Evolutionary conservation across 2,888 invertebrate species (phyloP), one percentile per base, ranked within the genome.

Genomic region (Caenorhabditis sulstoni): DNA sequence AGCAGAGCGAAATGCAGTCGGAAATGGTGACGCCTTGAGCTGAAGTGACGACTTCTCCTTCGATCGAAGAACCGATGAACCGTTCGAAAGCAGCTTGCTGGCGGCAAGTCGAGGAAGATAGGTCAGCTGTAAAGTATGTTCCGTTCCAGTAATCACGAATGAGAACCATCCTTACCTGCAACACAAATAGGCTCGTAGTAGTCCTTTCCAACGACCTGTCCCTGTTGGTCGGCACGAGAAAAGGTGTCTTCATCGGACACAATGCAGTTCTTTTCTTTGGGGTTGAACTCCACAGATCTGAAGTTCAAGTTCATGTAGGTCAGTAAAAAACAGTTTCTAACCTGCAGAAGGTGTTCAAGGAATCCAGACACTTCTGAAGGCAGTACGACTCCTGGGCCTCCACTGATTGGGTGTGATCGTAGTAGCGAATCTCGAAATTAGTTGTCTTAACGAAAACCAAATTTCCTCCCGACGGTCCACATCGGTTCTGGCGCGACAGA

Each of bases 401-500:
- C n/a, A 88, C 88, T 5, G 88, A 88, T 66, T 87, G 87, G 14
- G 90, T 90, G 81, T 90, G 90, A 65, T 90, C 90, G 81, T 89
- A 90, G 84, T 86, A 89, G 45, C 89, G 86, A 80, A 90, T 90
- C 68, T 90, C 90, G 83, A 90, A 90, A 77, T 87, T 86, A 70
- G 88, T 85, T 52, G 90, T 90, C 85, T 90, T 90, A 12, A 90
- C 90, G 80, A 90, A 90, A 11, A 90, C 86, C 55, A 90, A 81
- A 66, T 90, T 90, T 74, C 90, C 90, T 53, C 90, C 90, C 12
- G 88, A 85, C 58, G 88, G 86, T n/a, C 90, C 90, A 74, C 90
- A 90, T 29, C 90, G 85, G 70, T 90, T 90, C 68, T 90, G 90
- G 12, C 92, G 91, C 80, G 91, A 90, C 22, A 92, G 91, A 83